Evolutionary conservation across 2,888 invertebrate species (phyloP).

Genomic region (Limnephilus rhombicus): DNA sequence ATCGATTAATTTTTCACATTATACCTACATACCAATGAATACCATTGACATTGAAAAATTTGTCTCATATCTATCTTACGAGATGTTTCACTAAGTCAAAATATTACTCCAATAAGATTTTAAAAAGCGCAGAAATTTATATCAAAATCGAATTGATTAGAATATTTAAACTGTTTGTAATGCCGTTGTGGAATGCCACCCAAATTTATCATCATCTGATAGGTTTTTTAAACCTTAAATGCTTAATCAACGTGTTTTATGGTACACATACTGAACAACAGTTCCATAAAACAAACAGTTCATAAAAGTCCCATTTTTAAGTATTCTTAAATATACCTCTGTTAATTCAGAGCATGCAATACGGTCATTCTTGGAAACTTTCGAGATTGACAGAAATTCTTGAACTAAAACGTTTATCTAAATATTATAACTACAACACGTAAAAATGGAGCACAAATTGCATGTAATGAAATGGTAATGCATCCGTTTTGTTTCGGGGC

Average conservation of each 20-base stretch:
- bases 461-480: constrained; percentile 66
- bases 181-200: background rate
- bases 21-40: too few species aligned
- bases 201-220: background rate
- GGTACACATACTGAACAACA: too few species aligned
- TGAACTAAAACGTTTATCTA: constrained; percentile 30
- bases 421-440: constrained; percentile 42
- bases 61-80: background rate
- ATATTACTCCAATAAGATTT: background rate
- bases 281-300: too few species aligned
- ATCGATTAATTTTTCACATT: background rate
- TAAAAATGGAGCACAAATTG: constrained; percentile 62
- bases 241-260: background rate
- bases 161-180: background rate
- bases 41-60: background rate
- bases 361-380: constrained; percentile 15
- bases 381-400: constrained; percentile 39
- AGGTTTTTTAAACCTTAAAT: background rate
- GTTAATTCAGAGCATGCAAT: constrained; percentile 4
- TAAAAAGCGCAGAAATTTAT: background rate
- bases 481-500: constrained; percentile 64
- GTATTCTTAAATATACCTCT: background rate
- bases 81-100: background rate
- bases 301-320: background rate
- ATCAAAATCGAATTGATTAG: background rate